Evolutionary conservation across 2,797 vertebrate species (phyloP).

Genomic region (Myioborus miniatus): DNA sequence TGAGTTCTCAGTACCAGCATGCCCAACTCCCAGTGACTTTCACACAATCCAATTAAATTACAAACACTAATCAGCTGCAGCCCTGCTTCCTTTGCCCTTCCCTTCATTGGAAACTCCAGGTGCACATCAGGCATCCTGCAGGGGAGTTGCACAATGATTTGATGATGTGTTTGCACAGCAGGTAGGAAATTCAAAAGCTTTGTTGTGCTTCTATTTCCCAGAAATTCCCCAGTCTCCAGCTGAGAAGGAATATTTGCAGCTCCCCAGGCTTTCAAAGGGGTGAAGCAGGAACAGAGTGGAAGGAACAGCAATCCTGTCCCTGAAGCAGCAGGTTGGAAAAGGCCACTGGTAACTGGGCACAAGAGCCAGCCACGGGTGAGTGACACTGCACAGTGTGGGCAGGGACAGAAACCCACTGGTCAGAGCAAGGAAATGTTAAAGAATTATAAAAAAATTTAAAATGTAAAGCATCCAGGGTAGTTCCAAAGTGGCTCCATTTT

Average conservation of each 20-base stretch:
- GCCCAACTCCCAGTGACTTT: neutral
- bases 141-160: neutral
- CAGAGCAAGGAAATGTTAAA: neutral
- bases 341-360: neutral
- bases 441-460: no score
- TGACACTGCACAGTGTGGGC: neutral
- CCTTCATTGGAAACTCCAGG: neutral
- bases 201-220: constrained; percentile 2
- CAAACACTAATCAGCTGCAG: neutral
- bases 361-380: neutral
- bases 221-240: neutral
- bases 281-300: neutral
- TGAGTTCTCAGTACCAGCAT: neutral
- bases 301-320: neutral
- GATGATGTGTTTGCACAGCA: neutral
- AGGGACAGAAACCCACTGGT: neutral
- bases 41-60: neutral
- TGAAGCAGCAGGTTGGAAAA: neutral
- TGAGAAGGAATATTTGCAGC: neutral
- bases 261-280: neutral
- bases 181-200: neutral
- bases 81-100: neutral
- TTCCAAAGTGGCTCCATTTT: neutral
- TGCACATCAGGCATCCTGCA: neutral
- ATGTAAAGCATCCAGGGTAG: neutral